phyloP scores from a whole-genome alignment of 2,113 vertebrate species.

The Erythrocercus mccallii region DNA sequence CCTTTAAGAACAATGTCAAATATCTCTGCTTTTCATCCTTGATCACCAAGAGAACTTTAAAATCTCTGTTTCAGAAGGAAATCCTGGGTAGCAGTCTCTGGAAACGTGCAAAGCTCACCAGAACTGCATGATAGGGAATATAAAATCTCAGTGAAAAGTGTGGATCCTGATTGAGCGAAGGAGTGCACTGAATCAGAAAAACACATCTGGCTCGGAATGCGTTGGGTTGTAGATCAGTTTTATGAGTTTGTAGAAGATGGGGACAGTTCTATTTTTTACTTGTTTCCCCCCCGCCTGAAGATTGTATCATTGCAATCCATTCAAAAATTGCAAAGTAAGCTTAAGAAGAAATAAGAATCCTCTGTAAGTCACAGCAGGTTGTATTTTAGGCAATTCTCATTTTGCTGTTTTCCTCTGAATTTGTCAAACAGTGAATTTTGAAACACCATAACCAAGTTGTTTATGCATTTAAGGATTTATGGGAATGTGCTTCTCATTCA shows the following conservation, averaged over 20 bases:
- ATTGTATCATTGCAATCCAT: neutral
- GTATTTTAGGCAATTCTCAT: neutral
- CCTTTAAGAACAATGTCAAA: neutral
- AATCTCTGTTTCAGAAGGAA: neutral
- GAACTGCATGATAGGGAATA: neutral
- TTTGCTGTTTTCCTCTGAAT: neutral
- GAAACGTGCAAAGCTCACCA: neutral
- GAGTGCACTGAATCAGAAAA: neutral
- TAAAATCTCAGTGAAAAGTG: neutral
- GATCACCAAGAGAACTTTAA: neutral
- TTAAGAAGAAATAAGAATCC: neutral
- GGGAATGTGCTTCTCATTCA: constrained; percentile 7
- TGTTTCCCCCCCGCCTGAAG: neutral
- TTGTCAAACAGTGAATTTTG: constrained; percentile 19
- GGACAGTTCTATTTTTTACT: neutral
- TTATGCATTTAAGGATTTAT: constrained; percentile 27
- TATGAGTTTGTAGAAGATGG: neutral
- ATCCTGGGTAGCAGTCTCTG: neutral
- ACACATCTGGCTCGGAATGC: rapidly evolving
- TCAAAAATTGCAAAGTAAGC: neutral
- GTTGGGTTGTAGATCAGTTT: neutral
- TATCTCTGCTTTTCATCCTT: neutral
- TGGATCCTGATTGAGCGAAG: neutral
- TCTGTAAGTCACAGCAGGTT: neutral
- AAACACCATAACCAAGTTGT: neutral